Base-by-base conservation (phyloP, 1,140 invertebrate genomes). In the Nephotettix cincticeps region DNA sequence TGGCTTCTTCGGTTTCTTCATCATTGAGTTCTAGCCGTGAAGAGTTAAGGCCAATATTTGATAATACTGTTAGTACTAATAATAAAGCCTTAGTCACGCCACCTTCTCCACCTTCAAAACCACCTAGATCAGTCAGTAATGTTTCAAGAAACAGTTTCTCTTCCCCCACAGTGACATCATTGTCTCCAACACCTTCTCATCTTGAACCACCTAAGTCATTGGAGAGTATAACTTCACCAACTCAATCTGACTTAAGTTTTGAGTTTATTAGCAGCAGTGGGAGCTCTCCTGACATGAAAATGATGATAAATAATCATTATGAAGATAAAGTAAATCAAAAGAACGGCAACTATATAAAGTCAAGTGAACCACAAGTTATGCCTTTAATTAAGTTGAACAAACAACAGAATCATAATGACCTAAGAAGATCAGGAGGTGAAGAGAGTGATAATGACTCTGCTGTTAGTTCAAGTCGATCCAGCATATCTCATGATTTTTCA, bases 371-470 rank as follows among this genome's bases (percentile, higher is more conserved):
- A n/a, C 69, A 69, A 23, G 73, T 72, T 29, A 70, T 40, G 23
- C 64, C 63, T 30, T 40, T 70, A 6, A 73, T 69, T 14, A 71
- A 70, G 56, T 43, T 69, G 25, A 73, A 73, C 25, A 74, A 71
- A 14, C 73, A 75, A 23, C 73, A 71, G 25, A 72, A 72, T 47
- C 72, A 69, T 0, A 69, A 19, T 6, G 54, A 63, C 13, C 74
- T 76, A 17, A 72, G 77, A 54, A 77, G 80, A 73, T 77, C 76
- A 28, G 45, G 51, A 45, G 85, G 79, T 74, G 88, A 91, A 75
- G 91, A 93, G 74, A 93, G 91, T 74, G 92, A 95, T 78, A 93
- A 92, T 77, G 93, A 95, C 79, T 94, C 92, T 6, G 92, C 92
- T 1, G 90, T 94, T 74, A 93, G 91, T 78, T 91, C 87, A 36